These are phyloP conservation scores for Zaprionus ghesquierei DNA, from an alignment of 1,140 invertebrate genomes.

Conservation along the genomic window DNA sequence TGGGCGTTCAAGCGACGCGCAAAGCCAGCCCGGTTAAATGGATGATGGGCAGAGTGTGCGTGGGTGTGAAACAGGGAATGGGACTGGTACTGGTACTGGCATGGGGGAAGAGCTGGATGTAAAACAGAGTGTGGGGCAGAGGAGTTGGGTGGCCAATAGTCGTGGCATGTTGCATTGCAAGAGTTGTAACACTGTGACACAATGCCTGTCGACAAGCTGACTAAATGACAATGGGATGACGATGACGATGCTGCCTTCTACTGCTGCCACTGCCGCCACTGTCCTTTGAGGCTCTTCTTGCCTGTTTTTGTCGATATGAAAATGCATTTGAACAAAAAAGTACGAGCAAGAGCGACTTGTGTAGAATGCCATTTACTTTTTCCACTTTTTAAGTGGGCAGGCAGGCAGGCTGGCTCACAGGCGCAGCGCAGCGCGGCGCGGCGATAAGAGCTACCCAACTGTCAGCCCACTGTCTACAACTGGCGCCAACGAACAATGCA, in stretches of 20 bases:
- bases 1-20: slow-evolving; percentile 70
- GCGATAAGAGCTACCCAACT: slow-evolving; percentile 36
- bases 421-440: background rate
- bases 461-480: slow-evolving; percentile 37
- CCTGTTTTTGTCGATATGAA: slow-evolving; percentile 70
- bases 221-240: slow-evolving; percentile 70
- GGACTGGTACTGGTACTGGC: background rate
- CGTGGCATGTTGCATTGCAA: slow-evolving; percentile 57
- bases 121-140: background rate
- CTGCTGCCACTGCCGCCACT: background rate
- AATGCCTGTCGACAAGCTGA: slow-evolving; percentile 72
- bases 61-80: slow-evolving; percentile 9
- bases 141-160: background rate
- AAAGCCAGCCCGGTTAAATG: slow-evolving; percentile 34
- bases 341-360: slow-evolving; percentile 40
- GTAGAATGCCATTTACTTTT: slow-evolving; percentile 26
- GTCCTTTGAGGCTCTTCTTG: slow-evolving; percentile 29
- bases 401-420: background rate
- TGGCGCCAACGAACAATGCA: slow-evolving; percentile 58
- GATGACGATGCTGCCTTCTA: slow-evolving; percentile 20
- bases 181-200: slow-evolving; percentile 71
- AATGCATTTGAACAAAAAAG: slow-evolving; percentile 61
- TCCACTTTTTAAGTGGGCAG: slow-evolving; percentile 15
- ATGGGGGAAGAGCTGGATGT: background rate
- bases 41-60: background rate